Percentiles rank a stretch among this genome's conserved stretches.
These are phyloP conservation scores for Drosophila trapezifrons DNA, from an alignment of 1,140 invertebrate genomes.

Conservation along the genomic window DNA sequence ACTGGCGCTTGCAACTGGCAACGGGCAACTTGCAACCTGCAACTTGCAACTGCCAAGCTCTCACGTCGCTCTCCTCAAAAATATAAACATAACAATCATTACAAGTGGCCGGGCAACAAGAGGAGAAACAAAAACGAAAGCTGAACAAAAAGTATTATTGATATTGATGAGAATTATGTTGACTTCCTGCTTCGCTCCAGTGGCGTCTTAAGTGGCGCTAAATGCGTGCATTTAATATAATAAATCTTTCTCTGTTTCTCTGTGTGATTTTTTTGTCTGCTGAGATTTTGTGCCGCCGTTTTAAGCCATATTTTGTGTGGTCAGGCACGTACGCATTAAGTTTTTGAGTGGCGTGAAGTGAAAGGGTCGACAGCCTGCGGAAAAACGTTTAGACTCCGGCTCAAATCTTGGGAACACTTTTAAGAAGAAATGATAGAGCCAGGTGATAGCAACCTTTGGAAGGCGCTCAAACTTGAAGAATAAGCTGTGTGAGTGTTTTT, in stretches of 20 bases:
- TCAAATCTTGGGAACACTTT: slow-evolving; percentile 20
- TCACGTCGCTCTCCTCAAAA: slow-evolving; percentile 67
- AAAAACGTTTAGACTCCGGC: slow-evolving; percentile 33
- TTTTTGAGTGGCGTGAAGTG: slow-evolving; percentile 70
- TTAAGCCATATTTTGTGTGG: slow-evolving; percentile 71
- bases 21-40: slow-evolving; percentile 19
- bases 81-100: slow-evolving; percentile 81
- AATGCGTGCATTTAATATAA: slow-evolving; percentile 80
- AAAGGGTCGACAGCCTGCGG: slow-evolving; percentile 76
- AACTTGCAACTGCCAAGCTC: slow-evolving; percentile 40
- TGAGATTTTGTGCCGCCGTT: slow-evolving; percentile 33
- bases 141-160: slow-evolving; percentile 74
- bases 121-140: slow-evolving; percentile 61
- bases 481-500: slow-evolving; percentile 12
- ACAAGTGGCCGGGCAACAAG: slow-evolving; percentile 41
- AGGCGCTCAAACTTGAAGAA: slow-evolving; percentile 12
- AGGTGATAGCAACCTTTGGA: slow-evolving; percentile 18
- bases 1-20: slow-evolving; percentile 11
- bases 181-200: slow-evolving; percentile 71
- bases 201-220: slow-evolving; percentile 79
- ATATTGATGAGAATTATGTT: slow-evolving; percentile 80
- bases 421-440: slow-evolving; percentile 16
- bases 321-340: slow-evolving; percentile 64
- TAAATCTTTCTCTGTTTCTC: slow-evolving; percentile 72
- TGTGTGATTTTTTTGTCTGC: slow-evolving; percentile 24